Evolutionary conservation across 2,888 invertebrate species (phyloP).

Genomic region (Phania funesta): DNA sequence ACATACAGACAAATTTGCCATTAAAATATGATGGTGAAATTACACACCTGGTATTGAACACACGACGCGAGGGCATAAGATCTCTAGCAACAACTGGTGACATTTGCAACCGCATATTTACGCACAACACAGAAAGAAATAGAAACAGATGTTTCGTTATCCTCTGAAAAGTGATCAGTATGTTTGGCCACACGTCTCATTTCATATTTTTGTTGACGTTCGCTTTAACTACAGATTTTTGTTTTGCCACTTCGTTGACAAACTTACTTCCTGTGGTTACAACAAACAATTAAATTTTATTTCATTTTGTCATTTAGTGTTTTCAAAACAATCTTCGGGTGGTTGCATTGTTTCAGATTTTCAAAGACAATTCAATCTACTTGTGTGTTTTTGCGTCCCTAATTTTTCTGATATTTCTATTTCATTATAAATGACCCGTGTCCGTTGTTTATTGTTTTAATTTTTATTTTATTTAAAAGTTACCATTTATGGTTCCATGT

Average conservation of each 20-base stretch:
- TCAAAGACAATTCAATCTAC: slow-evolving; percentile 42
- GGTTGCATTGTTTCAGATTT: slow-evolving; percentile 40
- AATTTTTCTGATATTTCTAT: slow-evolving; percentile 5
- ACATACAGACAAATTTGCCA: slow-evolving; percentile 16
- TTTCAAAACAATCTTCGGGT: slow-evolving; percentile 64
- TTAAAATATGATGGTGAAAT: slow-evolving; percentile 41
- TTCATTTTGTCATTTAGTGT: slow-evolving; percentile 25
- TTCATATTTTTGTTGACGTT: slow-evolving; percentile 45
- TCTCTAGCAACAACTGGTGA: slow-evolving; percentile 60
- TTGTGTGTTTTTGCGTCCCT: slow-evolving; percentile 8
- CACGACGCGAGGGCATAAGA: slow-evolving; percentile 26
- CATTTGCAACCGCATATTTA: slow-evolving; percentile 66
- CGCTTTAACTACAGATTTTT: background rate
- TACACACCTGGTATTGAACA: slow-evolving; percentile 46
- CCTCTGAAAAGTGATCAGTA: slow-evolving; percentile 50
- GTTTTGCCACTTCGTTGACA: slow-evolving; percentile 39
- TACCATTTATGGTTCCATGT: slow-evolving; percentile 13
- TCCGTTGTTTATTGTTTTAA: slow-evolving; percentile 48
- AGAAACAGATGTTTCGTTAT: slow-evolving; percentile 62
- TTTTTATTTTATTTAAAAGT: slow-evolving; percentile 26
- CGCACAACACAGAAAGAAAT: background rate
- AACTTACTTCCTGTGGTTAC: slow-evolving; percentile 63
- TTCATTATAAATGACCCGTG: slow-evolving; percentile 62
- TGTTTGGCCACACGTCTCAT: slow-evolving; percentile 65
- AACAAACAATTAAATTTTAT: slow-evolving; percentile 65